phyloP scores from a whole-genome alignment of 1,140 invertebrate species.

The Drosophila lowei region DNA sequence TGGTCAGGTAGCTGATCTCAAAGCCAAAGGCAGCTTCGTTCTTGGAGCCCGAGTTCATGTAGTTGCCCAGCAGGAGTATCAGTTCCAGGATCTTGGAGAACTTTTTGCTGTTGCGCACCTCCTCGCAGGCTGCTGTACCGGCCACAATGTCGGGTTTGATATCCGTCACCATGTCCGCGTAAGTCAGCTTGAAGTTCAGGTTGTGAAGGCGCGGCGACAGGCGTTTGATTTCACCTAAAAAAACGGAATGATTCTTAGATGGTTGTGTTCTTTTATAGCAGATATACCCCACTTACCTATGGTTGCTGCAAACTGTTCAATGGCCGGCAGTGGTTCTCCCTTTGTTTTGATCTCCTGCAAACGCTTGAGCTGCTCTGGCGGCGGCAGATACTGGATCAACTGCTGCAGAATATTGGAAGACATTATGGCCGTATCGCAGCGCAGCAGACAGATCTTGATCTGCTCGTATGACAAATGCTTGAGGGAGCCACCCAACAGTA shows the following conservation, averaged over 20 bases:
- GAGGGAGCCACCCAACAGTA: conserved; percentile 93
- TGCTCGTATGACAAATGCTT: conserved; percentile 95
- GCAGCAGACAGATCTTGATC: conserved; percentile 92
- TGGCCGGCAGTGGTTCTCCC: conserved; percentile 93
- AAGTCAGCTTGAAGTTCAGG: conserved; percentile 91
- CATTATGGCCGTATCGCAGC: conserved; percentile 93
- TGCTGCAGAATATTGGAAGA: conserved; percentile 92
- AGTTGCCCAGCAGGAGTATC: conserved; percentile 95
- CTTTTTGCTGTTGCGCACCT: conserved; percentile 94
- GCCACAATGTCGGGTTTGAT: conserved; percentile 98
- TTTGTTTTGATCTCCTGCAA: conserved; percentile 91
- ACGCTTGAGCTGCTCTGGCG: conserved; percentile 93
- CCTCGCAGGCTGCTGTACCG: conserved; percentile 97
- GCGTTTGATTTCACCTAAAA: conserved; percentile 89
- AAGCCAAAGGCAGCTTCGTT: conserved; percentile 97
- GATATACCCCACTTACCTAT: conserved; percentile 85
- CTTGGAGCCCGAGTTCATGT: conserved; percentile 96
- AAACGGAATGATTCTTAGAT: neutral
- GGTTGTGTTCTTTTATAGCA: neutral
- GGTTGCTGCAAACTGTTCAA: conserved; percentile 97
- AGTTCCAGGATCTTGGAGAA: conserved; percentile 95
- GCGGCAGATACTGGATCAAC: conserved; percentile 94
- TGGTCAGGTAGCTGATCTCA: conserved; percentile 97
- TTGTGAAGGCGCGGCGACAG: conserved; percentile 94
- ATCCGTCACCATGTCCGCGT: conserved; percentile 91